phyloP scores from a whole-genome alignment of 2,888 invertebrate species.

The Parasteatoda lunata region DNA sequence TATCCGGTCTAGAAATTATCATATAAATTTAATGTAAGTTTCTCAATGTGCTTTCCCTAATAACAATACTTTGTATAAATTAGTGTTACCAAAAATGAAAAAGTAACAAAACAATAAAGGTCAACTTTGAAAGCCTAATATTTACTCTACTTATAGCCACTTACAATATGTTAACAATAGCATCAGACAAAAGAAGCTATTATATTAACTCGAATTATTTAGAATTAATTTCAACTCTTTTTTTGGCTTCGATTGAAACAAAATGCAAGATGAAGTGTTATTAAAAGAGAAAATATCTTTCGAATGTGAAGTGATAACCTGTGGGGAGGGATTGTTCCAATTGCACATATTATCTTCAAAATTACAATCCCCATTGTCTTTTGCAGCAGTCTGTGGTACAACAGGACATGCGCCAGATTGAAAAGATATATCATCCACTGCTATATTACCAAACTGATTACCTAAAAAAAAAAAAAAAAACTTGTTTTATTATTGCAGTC shows the following conservation, averaged over 20 bases:
- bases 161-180: not conserved
- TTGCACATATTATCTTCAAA: constrained; percentile 79
- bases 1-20: not conserved
- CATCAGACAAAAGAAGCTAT: not conserved
- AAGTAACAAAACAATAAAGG: too few relatives aligned
- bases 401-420: constrained; percentile 77
- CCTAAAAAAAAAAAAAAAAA: not conserved
- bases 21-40: not conserved
- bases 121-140: too few relatives aligned
- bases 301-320: constrained; percentile 15
- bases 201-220: too few relatives aligned
- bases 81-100: too few relatives aligned
- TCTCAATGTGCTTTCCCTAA: too few relatives aligned
- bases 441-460: constrained; percentile 76
- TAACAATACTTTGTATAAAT: too few relatives aligned
- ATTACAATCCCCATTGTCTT: constrained; percentile 76
- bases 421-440: constrained; percentile 78
- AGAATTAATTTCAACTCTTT: too few relatives aligned
- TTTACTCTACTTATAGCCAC: too few relatives aligned
- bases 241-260: not conserved
- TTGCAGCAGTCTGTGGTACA: constrained; percentile 64
- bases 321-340: constrained; percentile 75
- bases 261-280: too few relatives aligned
- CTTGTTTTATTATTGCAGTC: too few relatives aligned
- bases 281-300: not conserved